Evolutionary conservation across 2,888 invertebrate species (phyloP).

Genomic region (Torymus tubicola): DNA sequence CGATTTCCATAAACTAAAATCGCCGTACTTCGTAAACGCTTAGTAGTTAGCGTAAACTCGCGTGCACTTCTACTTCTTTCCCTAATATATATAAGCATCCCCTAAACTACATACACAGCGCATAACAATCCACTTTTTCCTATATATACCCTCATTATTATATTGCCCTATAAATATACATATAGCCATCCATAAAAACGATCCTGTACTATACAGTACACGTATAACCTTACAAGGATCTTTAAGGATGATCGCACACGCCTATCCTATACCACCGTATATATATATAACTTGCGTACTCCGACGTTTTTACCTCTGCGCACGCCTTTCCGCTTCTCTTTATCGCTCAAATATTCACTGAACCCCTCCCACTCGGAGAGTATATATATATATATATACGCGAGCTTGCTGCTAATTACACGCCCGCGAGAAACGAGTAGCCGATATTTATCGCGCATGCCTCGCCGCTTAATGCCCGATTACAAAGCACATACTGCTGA

Average conservation of each 20-base stretch:
- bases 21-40: neutral
- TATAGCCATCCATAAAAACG: conserved; percentile 27
- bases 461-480: conserved; percentile 51
- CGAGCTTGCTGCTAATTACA: conserved; percentile 48
- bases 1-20: conserved; percentile 32
- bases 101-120: neutral
- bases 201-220: neutral
- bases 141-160: conserved; percentile 16
- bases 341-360: conserved; percentile 43
- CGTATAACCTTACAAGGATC: conserved; percentile 9
- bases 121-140: conserved; percentile 36
- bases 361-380: conserved; percentile 17
- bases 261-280: neutral
- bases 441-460: conserved; percentile 55
- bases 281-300: conserved; percentile 20
- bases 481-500: conserved; percentile 27
- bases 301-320: neutral
- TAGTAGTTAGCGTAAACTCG: conserved; percentile 10
- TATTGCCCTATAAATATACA: conserved; percentile 38
- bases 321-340: conserved; percentile 45
- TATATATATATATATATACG: neutral
- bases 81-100: conserved; percentile 2
- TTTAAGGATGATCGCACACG: conserved; percentile 27
- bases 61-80: conserved; percentile 1
- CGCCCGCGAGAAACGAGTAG: conserved; percentile 52